Conservation (phyloP, 2,113 vertebrate species). For the Misgurnus mizolepis region DNA sequence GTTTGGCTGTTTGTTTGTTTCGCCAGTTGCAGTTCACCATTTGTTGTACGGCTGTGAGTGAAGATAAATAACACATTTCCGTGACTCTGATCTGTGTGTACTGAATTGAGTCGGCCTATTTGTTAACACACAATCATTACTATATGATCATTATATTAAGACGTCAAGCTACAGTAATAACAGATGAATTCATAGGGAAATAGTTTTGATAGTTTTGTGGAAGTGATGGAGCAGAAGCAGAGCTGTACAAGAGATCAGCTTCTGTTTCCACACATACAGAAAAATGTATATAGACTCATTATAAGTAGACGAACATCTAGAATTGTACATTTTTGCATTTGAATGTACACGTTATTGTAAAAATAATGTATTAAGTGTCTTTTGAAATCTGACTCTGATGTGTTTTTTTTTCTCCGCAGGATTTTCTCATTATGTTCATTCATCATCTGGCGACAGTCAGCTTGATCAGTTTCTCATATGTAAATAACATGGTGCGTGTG, state of each 20-base stretch:
- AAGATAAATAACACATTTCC: background rate
- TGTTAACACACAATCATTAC: background rate
- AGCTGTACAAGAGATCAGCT: background rate
- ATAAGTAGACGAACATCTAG: too few relatives aligned
- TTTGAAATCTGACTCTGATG: background rate
- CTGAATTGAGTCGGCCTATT: background rate
- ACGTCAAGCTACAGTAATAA: background rate
- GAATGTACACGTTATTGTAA: too few relatives aligned
- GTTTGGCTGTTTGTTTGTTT: conserved; percentile 17
- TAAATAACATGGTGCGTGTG: conserved; percentile 93
- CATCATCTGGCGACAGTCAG: conserved; percentile 89
- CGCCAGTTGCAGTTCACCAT: background rate
- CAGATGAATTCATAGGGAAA: background rate
- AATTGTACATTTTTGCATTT: too few relatives aligned
- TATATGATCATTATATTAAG: background rate
- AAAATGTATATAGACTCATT: too few relatives aligned
- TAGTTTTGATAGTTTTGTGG: too few relatives aligned
- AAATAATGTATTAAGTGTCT: too few relatives aligned
- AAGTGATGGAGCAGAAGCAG: background rate
- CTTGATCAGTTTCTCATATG: conserved; percentile 92
- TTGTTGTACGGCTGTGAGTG: background rate
- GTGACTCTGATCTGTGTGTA: background rate
- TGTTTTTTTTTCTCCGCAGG: conserved; percentile 70
- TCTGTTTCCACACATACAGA: background rate
- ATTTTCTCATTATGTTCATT: conserved; percentile 95